phyloP scores from a whole-genome alignment of 2,113 vertebrate genomes.

The Gopherus evgoodei region DNA sequence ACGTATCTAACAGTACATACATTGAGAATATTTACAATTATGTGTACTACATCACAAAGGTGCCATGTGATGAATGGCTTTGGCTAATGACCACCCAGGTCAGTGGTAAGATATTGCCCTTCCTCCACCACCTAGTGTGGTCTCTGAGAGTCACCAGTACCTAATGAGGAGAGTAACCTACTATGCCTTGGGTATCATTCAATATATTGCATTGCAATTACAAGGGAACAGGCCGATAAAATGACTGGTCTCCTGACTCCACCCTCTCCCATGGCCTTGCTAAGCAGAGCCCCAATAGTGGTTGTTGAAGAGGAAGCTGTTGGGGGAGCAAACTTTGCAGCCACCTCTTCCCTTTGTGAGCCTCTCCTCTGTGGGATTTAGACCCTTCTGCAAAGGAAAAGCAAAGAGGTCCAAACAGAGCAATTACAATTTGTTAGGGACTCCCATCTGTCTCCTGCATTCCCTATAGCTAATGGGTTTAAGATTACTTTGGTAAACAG shows the following conservation, averaged over 20 bases:
- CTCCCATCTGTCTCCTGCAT: not conserved
- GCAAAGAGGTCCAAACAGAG: not conserved
- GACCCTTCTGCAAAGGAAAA: not conserved
- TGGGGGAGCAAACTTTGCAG: not conserved
- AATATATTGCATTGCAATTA: fast-evolving
- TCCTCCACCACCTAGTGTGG: fast-evolving
- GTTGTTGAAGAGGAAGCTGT: not conserved
- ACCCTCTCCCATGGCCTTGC: not conserved
- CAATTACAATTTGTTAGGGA: not conserved
- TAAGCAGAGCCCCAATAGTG: not conserved
- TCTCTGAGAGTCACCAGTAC: fast-evolving
- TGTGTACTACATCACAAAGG: not conserved
- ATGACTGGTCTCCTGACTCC: not conserved
- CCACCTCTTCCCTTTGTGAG: not conserved
- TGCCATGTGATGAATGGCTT: not conserved
- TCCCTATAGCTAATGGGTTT: not conserved
- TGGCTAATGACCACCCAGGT: not conserved
- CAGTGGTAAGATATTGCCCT: not conserved
- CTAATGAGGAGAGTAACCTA: not conserved
- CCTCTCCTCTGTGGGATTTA: not conserved
- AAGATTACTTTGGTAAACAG: not conserved
- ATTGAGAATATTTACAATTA: not conserved
- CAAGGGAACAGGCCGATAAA: not conserved
- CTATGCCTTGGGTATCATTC: not conserved
- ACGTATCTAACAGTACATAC: not conserved